A percentile compares a stretch with the other conserved stretches of the same genome.
These are phyloP conservation scores for Taurulus bubalis DNA, from an alignment of 2,113 vertebrate species.

Conservation along the genomic window DNA sequence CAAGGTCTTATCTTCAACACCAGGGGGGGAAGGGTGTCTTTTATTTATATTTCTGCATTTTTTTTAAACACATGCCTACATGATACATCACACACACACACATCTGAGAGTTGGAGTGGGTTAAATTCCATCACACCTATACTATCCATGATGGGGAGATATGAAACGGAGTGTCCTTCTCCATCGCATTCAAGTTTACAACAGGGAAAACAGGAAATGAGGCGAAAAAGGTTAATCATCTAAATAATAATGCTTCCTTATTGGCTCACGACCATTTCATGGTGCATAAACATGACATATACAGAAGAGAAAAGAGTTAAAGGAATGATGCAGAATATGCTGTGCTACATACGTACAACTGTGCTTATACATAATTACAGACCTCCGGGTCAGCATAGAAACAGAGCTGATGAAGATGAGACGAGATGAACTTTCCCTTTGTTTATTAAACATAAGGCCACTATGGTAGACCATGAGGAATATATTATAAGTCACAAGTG, in stretches of 20 bases:
- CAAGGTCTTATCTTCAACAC: conserved; percentile 43
- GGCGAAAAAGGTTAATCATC: conserved; percentile 55
- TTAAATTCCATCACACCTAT: conserved; percentile 52
- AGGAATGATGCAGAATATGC: conserved; percentile 44
- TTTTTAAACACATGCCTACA: conserved; percentile 64
- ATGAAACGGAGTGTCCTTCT: conserved; percentile 53
- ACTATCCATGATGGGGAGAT: conserved; percentile 49
- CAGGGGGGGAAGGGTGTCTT: conserved; percentile 41
- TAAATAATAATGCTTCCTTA: conserved; percentile 71
- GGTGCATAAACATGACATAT: conserved; percentile 43
- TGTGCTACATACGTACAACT: conserved; percentile 80
- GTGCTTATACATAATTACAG: conserved; percentile 72
- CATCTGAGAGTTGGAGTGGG: conserved; percentile 53
- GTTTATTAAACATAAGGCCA: conserved; percentile 84
- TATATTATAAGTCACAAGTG: conserved; percentile 56
- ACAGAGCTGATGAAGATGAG: conserved; percentile 50
- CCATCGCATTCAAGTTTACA: conserved; percentile 45
- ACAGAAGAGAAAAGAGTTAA: conserved; percentile 33
- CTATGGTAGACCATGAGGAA: conserved; percentile 80
- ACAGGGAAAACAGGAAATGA: conserved; percentile 52
- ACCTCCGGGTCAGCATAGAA: conserved; percentile 56
- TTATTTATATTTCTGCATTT: conserved; percentile 79
- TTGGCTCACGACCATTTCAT: conserved; percentile 42
- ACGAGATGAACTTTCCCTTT: conserved; percentile 56
- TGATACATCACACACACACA: conserved; percentile 38